Evolutionary conservation across 2,113 vertebrate genomes (phyloP), one percentile per base, ranked within the genome.

Genomic region (Chaetodon trifascialis): DNA sequence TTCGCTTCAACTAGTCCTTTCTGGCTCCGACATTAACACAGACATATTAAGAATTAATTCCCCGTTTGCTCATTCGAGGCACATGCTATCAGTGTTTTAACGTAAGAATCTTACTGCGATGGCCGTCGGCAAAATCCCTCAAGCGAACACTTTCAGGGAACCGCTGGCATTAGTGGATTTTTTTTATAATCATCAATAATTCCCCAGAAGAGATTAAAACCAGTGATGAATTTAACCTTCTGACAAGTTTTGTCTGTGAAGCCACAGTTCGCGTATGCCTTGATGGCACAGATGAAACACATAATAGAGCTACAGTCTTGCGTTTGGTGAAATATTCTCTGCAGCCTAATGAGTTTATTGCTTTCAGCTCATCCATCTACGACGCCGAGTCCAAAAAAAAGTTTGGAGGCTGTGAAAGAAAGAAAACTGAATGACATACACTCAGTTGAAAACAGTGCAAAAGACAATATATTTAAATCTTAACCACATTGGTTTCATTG

Each of bases 1-100:
- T 44, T 54, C 16, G 38, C 67, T 44, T 66, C 83, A 81, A 60
- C 71, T 54, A 56, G 73, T 80, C 80, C 69, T 71, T 58, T 68
- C 58, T 17, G 36, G n/a, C 59, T 71, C 40, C 23, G 44, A 76
- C 60, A 34, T 68, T 73, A 74, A 73, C 56, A 46, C 46, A 60
- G 67, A 75, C 60, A 47, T 19, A 49, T 59, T 10, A 68, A 16
- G 60, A 60, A 87, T 69, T 63, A 66, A 78, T 59, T 34, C 38
- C 38, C 54, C 62, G 21, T 82, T 73, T 63, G 25, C 52, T 58
- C 40, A 69, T 46, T 70, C 1, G 4, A 59, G 55, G 14, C 73
- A 54, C 17, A 69, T 2, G 2, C 30, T 62, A 10, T 52, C 56
- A 34, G 56, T 68, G 66, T 73, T 79, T 46, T 12, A 65, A 10